phyloP scores from a whole-genome alignment of 2,888 invertebrate genomes.

The Trissolcus brochymenae region DNA sequence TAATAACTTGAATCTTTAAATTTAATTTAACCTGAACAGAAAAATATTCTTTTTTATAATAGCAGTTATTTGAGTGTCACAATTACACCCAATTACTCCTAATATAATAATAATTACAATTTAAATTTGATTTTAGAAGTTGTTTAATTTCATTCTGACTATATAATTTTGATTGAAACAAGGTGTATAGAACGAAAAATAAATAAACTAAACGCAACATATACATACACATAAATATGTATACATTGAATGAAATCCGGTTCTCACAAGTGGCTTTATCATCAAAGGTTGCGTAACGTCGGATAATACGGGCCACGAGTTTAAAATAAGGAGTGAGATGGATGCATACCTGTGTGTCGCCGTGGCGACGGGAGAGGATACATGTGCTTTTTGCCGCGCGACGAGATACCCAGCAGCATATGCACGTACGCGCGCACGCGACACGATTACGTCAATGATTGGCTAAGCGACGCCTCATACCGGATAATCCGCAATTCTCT shows the following conservation, averaged over 20 bases:
- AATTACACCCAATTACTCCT: too few species aligned
- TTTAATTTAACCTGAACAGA: too few species aligned
- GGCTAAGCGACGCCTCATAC: constrained; percentile 48
- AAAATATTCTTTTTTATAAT: too few species aligned
- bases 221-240: neutral
- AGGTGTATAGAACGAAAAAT: too few species aligned
- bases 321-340: constrained; percentile 15
- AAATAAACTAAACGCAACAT: too few species aligned
- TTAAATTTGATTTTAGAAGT: too few species aligned
- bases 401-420: constrained; percentile 22
- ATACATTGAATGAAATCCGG: constrained; percentile 16
- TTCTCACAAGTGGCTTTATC: constrained; percentile 37
- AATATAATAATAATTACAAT: too few species aligned
- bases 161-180: too few species aligned
- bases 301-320: constrained; percentile 30
- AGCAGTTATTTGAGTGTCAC: too few species aligned
- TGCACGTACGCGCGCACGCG: constrained; percentile 46
- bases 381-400: constrained; percentile 36
- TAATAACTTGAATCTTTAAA: too few species aligned
- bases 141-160: too few species aligned
- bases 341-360: constrained; percentile 26
- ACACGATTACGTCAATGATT: constrained; percentile 62
- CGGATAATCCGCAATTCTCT: constrained; percentile 26
- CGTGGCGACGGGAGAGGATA: constrained; percentile 26
- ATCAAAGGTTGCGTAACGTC: constrained; percentile 27